Conservation (phyloP, 1,140 invertebrate species). For the Drosophila kikkawai region DNA sequence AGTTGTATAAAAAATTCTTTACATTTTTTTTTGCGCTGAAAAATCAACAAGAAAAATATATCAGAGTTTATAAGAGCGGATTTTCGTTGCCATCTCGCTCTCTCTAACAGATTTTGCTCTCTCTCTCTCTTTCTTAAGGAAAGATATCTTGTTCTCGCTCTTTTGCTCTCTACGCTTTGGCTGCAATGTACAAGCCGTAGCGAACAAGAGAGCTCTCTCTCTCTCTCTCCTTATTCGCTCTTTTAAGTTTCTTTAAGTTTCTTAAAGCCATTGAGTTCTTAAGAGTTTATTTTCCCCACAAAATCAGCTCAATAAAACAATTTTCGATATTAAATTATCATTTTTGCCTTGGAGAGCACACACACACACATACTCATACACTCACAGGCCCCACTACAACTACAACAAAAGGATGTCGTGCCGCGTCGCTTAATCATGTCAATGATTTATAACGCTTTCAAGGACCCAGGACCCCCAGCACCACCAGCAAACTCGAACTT, state of each 20-base stretch:
- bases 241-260: not conserved
- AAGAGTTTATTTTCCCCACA: not conserved
- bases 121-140: not conserved
- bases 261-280: constrained; percentile 2
- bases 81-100: not conserved
- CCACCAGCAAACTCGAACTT: constrained; percentile 73
- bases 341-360: constrained; percentile 35
- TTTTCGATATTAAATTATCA: constrained; percentile 83
- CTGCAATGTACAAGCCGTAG: not conserved
- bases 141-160: not conserved
- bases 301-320: constrained; percentile 79
- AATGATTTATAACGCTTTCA: constrained; percentile 84
- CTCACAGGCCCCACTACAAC: constrained; percentile 14
- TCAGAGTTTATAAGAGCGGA: not conserved
- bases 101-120: not conserved
- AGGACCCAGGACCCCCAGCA: constrained; percentile 74
- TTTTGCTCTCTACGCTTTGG: not conserved
- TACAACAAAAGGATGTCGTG: constrained; percentile 80
- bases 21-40: not conserved
- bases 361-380: constrained; percentile 6
- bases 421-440: constrained; percentile 81
- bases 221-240: not conserved
- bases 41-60: not conserved
- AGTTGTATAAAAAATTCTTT: not conserved
- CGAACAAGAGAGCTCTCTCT: not conserved